phyloP scores from a whole-genome alignment of 64 coral and sea anemone genomes.

The Hydrozoanthus tunicans region DNA sequence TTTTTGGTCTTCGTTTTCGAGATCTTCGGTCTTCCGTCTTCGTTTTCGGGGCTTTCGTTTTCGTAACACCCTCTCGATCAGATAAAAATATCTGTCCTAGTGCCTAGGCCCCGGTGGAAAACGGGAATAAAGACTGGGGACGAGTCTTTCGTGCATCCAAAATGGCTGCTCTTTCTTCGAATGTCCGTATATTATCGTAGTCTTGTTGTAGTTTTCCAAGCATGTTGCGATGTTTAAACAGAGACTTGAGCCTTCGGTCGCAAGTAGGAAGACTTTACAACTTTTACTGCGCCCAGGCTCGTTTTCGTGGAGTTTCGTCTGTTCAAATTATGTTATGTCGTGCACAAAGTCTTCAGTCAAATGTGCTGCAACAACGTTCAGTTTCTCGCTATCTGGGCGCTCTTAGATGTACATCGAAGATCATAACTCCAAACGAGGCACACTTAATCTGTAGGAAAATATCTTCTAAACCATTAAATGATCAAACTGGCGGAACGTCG shows the following conservation, averaged over 20 bases:
- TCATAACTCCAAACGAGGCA: neutral
- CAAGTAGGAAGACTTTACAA: neutral
- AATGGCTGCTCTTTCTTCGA: neutral
- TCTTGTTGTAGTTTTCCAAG: too few species aligned
- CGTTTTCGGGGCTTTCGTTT: too few species aligned
- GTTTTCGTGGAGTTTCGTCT: neutral
- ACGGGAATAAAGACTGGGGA: neutral
- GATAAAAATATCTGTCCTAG: too few species aligned
- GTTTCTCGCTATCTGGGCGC: neutral
- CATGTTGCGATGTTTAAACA: constrained; percentile 3
- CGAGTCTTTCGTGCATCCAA: neutral
- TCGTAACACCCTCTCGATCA: too few species aligned
- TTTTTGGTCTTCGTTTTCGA: too few species aligned
- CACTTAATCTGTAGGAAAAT: neutral
- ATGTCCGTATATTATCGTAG: neutral
- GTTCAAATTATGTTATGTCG: neutral
- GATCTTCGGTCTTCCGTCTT: too few species aligned
- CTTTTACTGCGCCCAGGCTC: neutral
- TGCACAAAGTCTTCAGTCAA: neutral
- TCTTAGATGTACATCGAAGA: neutral
- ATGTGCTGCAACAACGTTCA: neutral
- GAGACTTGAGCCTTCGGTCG: neutral
- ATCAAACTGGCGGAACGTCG: neutral
- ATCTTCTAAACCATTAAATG: constrained; percentile 34
- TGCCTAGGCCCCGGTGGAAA: too few species aligned